phyloP scores from a whole-genome alignment of 1,140 invertebrate genomes.

The Meloidogyne hapla region DNA sequence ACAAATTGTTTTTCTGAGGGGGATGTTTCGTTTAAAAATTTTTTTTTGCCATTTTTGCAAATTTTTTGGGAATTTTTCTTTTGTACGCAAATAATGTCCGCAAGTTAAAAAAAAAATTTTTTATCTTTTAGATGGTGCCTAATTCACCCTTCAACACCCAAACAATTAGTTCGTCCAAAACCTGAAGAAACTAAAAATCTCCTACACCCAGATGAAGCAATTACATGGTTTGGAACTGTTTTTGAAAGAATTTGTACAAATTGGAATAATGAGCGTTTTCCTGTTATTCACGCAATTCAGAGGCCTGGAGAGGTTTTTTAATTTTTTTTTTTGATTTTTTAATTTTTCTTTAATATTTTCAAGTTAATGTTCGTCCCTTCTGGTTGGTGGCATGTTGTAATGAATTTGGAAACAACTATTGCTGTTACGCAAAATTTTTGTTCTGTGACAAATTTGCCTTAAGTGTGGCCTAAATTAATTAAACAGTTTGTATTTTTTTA shows the following conservation, averaged over 20 bases:
- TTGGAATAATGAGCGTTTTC: conserved; percentile 42
- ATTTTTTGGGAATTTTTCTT: too few species aligned
- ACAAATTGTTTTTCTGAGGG: too few species aligned
- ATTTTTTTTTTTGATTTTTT: background rate
- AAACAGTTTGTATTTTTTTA: conserved; percentile 12
- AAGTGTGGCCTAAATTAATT: conserved; percentile 97
- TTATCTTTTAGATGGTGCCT: conserved; percentile 81
- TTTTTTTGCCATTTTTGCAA: too few species aligned
- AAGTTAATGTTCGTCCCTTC: conserved; percentile 87
- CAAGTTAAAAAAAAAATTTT: conserved; percentile 75
- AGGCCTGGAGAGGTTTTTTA: conserved; percentile 78
- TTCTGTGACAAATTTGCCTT: conserved; percentile 89
- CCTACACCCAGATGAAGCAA: conserved; percentile 92
- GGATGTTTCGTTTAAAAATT: too few species aligned
- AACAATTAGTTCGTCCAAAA: conserved; percentile 87
- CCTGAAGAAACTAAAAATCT: conserved; percentile 76
- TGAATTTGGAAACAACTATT: conserved; percentile 91
- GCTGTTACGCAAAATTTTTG: conserved; percentile 98
- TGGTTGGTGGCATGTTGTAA: conserved; percentile 87
- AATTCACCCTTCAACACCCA: conserved; percentile 92
- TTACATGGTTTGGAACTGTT: conserved; percentile 78
- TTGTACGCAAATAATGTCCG: conserved; percentile 80
- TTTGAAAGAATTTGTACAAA: conserved; percentile 25
- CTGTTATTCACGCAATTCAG: conserved; percentile 85
- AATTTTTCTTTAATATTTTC: background rate